A percentile compares a stretch with the other conserved stretches of the same genome.
phyloP scores from a whole-genome alignment of 1,140 invertebrate genomes.

The Yoshiicerus persimilis region DNA sequence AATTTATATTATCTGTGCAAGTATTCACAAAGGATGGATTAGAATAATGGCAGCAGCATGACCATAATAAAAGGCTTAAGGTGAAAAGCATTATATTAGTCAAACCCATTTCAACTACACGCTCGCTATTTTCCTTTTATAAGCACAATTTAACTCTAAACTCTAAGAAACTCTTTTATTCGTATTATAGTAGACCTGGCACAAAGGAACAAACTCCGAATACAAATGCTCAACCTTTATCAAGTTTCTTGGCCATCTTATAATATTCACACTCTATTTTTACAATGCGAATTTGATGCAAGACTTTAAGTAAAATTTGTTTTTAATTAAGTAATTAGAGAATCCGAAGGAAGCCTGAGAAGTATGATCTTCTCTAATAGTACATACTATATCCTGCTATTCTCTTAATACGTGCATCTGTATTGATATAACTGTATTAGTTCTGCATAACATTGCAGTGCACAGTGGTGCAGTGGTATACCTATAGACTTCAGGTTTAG shows the following conservation, averaged over 20 bases:
- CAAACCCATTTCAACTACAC: neutral
- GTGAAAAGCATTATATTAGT: constrained; percentile 6
- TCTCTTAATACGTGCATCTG: too few relatives aligned
- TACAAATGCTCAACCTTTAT: neutral
- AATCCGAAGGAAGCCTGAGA: too few relatives aligned
- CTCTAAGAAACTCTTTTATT: neutral
- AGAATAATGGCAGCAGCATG: neutral
- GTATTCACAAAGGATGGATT: neutral
- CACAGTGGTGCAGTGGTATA: too few relatives aligned
- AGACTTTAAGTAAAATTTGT: too few relatives aligned
- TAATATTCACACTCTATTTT: too few relatives aligned
- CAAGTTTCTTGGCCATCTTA: neutral
- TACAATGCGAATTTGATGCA: too few relatives aligned
- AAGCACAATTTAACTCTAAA: neutral
- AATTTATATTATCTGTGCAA: neutral
- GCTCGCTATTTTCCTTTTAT: neutral
- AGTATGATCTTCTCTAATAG: too few relatives aligned
- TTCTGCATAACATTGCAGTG: too few relatives aligned
- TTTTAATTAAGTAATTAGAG: too few relatives aligned
- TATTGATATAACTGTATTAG: too few relatives aligned
- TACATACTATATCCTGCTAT: too few relatives aligned
- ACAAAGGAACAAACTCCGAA: neutral
- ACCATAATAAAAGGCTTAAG: neutral
- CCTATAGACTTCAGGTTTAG: too few relatives aligned
- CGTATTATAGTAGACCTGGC: neutral